phyloP scores from a whole-genome alignment of 2,113 vertebrate species.

The Lophochroa leadbeateri region DNA sequence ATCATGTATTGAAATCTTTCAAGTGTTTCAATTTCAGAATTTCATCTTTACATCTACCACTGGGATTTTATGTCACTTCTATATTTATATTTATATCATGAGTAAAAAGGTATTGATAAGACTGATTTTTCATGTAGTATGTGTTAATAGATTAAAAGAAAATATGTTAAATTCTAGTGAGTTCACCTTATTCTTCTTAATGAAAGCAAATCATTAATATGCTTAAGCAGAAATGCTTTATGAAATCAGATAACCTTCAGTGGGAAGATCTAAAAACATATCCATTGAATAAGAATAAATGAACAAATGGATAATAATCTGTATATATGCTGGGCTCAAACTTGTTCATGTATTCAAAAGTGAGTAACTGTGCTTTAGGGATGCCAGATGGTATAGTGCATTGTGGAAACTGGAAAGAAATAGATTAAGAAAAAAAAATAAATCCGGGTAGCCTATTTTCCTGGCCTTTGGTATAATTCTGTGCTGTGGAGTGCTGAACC shows the following conservation, averaged over 20 bases:
- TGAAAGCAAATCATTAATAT: neutral
- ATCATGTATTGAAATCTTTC: neutral
- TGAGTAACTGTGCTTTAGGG: slow-evolving; percentile 36
- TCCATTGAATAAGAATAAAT: slow-evolving; percentile 13
- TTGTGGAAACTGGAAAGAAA: slow-evolving; percentile 64
- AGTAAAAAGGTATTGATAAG: neutral
- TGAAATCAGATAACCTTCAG: neutral
- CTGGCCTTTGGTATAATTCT: slow-evolving; percentile 43
- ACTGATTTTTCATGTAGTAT: neutral
- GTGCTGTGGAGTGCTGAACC: slow-evolving; percentile 39
- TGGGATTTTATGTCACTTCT: neutral
- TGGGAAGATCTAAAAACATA: neutral
- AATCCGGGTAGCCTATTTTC: slow-evolving; percentile 53
- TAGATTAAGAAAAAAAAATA: slow-evolving; percentile 59
- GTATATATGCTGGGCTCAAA: neutral
- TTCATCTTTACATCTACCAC: neutral
- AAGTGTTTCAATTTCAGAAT: neutral
- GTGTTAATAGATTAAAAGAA: neutral
- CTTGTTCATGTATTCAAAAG: slow-evolving; percentile 11
- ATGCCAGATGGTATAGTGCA: slow-evolving; percentile 2
- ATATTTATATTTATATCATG: neutral
- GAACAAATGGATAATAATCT: neutral
- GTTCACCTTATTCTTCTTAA: neutral
- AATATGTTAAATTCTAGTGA: neutral
- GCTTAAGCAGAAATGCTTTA: neutral